Evolutionary conservation across 2,797 vertebrate species (phyloP).

Genomic region (Chaetophractus vellerosus): DNA sequence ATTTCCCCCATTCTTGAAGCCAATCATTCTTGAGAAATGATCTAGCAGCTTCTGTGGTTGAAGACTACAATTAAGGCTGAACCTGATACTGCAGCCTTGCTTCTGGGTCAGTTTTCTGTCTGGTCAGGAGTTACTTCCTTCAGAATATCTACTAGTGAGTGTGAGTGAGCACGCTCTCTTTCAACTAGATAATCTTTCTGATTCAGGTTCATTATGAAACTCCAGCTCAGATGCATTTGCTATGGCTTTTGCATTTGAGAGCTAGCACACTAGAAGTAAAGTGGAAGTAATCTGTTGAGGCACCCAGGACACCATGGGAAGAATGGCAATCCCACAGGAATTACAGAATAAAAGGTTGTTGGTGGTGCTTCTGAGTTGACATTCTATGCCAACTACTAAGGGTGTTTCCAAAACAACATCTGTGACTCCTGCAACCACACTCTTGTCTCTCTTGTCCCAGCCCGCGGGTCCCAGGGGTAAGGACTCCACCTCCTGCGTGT

Average conservation of each 20-base stretch:
- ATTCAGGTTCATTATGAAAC: constrained; percentile 86
- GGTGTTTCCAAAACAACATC: constrained; percentile 85
- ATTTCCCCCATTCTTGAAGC: not conserved
- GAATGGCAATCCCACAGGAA: constrained; percentile 84
- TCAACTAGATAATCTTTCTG: constrained; percentile 65
- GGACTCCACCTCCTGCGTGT: rapidly evolving
- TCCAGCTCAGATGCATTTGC: constrained; percentile 88
- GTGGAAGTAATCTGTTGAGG: constrained; percentile 90
- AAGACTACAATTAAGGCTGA: not conserved
- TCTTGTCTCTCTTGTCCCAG: rapidly evolving
- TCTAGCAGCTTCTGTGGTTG: not conserved
- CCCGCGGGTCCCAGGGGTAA: rapidly evolving
- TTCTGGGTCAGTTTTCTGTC: constrained; percentile 30
- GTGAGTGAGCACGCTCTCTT: constrained; percentile 68
- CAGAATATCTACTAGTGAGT: constrained; percentile 15
- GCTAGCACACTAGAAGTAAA: constrained; percentile 91
- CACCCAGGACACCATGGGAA: constrained; percentile 79
- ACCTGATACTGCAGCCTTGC: not conserved
- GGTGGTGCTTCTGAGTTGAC: constrained; percentile 88
- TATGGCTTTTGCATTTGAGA: constrained; percentile 87
- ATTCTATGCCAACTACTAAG: constrained; percentile 85
- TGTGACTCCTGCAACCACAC: constrained; percentile 85
- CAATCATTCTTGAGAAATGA: not conserved
- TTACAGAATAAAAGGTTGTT: constrained; percentile 89
- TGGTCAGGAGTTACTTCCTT: constrained; percentile 54